Evolutionary conservation across 2,113 vertebrate genomes (phyloP).

Genomic region (Hoplias malabaricus): DNA sequence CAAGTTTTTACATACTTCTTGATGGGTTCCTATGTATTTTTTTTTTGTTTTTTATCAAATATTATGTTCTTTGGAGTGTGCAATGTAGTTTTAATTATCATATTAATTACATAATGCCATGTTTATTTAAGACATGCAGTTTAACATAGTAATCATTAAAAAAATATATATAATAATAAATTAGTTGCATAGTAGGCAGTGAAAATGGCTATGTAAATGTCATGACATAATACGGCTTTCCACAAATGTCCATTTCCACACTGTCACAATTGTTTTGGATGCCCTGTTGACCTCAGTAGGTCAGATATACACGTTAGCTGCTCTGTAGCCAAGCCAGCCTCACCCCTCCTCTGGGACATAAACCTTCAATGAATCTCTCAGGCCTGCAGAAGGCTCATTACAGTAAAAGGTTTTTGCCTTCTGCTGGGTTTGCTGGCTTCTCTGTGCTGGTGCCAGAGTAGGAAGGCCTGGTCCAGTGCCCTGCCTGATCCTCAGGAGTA

Average conservation of each 20-base stretch:
- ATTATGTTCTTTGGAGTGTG: no score
- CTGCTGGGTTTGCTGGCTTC: not conserved
- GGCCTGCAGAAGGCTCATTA: slow-evolving; percentile 17
- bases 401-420: not conserved
- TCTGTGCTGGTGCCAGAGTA: slow-evolving; percentile 52
- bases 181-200: no score
- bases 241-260: not conserved
- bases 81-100: no score
- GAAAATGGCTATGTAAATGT: not conserved
- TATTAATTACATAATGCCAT: no score
- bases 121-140: not conserved
- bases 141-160: no score
- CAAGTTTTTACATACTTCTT: not conserved
- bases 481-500: slow-evolving; percentile 69
- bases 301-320: not conserved
- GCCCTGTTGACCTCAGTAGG: not conserved
- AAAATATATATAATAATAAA: no score
- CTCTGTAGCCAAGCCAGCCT: not conserved
- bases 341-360: not conserved
- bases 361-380: not conserved
- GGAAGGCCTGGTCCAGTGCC: slow-evolving; percentile 67
- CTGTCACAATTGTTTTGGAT: no score
- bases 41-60: no score
- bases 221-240: no score
- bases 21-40: no score